A percentile compares a stretch with the other conserved stretches of the same genome.
These are phyloP conservation scores for Stenurella melanura DNA, from an alignment of 2,888 invertebrate genomes.

Conservation along the genomic window DNA sequence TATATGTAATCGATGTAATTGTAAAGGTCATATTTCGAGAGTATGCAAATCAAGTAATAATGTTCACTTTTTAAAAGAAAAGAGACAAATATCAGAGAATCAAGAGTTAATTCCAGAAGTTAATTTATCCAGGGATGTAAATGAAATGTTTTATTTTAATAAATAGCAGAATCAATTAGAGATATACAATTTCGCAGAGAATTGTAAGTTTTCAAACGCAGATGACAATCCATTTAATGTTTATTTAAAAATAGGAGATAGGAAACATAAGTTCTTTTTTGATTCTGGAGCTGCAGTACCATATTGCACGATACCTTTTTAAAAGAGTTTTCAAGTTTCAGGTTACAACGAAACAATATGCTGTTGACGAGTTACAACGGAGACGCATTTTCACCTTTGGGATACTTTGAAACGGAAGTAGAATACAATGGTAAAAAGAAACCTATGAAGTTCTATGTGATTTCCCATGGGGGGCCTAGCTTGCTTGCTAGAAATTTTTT, in stretches of 20 bases:
- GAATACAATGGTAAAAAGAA: neutral
- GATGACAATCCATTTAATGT: conserved; percentile 7
- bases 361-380: conserved; percentile 9
- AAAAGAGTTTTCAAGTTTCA: conserved; percentile 1
- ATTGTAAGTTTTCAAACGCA: conserved; percentile 3
- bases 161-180: neutral
- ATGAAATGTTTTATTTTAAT: too few relatives aligned
- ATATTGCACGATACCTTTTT: conserved; percentile 5
- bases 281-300: conserved; percentile 2
- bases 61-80: too few relatives aligned
- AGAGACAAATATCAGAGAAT: too few relatives aligned
- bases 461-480: conserved; percentile 2
- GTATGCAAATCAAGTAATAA: too few relatives aligned
- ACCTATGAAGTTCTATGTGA: neutral
- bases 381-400: conserved; percentile 5
- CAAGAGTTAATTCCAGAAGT: too few relatives aligned
- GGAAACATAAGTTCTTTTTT: neutral
- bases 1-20: too few relatives aligned
- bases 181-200: conserved; percentile 1
- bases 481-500: conserved; percentile 2
- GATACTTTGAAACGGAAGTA: neutral
- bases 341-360: neutral
- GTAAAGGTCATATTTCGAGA: too few relatives aligned
- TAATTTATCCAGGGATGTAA: too few relatives aligned
- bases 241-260: neutral